These are phyloP conservation scores for Fabriciana adippe DNA, from an alignment of 2,888 invertebrate genomes.

Conservation along the genomic window DNA sequence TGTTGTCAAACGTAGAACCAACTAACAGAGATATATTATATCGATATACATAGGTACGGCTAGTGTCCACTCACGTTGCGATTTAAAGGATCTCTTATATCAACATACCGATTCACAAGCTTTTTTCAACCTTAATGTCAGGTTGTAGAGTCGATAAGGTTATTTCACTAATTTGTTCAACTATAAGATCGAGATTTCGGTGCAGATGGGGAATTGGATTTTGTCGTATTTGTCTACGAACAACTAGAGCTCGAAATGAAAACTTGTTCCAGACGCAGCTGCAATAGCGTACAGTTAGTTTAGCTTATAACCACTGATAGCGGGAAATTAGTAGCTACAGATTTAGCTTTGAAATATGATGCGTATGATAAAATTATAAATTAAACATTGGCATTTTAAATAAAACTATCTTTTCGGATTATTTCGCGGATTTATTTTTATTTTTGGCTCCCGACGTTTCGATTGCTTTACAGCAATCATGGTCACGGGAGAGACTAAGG, in stretches of 20 bases:
- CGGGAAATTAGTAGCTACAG: slow-evolving; percentile 44
- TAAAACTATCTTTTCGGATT: no score
- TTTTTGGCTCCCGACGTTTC: no score
- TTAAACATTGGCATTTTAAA: no score
- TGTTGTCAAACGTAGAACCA: slow-evolving; percentile 4
- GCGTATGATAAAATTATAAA: not conserved
- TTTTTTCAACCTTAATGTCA: slow-evolving; percentile 18
- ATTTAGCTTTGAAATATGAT: not conserved
- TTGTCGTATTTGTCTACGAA: slow-evolving; percentile 56
- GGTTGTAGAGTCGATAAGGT: slow-evolving; percentile 15
- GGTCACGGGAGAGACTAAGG: no score
- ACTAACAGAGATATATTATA: not conserved
- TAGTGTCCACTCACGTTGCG: slow-evolving; percentile 1
- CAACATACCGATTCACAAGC: slow-evolving; percentile 1
- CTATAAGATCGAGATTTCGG: slow-evolving; percentile 55
- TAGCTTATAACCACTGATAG: slow-evolving; percentile 49
- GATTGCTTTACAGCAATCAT: no score
- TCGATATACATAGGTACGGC: not conserved
- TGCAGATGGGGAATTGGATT: slow-evolving; percentile 67
- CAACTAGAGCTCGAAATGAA: slow-evolving; percentile 54
- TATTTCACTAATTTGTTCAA: slow-evolving; percentile 53
- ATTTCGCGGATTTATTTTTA: no score
- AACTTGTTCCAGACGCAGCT: slow-evolving; percentile 51
- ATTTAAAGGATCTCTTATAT: slow-evolving; percentile 9
- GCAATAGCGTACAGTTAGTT: slow-evolving; percentile 46